Percentiles rank a stretch among this genome's conserved stretches.
These are phyloP conservation scores for Napeogenes sylphis DNA, from an alignment of 2,888 invertebrate genomes.

Conservation along the genomic window DNA sequence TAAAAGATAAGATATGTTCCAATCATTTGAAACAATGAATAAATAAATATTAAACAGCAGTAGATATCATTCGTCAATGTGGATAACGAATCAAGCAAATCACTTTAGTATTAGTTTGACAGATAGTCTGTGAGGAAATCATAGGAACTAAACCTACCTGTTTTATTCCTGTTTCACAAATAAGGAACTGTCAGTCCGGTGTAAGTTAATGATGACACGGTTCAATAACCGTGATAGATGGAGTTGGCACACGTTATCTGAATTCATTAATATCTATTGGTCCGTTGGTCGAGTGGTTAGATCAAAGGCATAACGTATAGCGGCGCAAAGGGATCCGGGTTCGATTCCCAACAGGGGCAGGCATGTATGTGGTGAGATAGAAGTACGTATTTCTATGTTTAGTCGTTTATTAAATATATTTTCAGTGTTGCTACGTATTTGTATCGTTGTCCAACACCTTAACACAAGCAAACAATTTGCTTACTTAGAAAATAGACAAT, in stretches of 20 bases:
- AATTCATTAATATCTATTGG: not conserved
- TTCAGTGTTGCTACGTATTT: no score
- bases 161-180: slow-evolving; percentile 36
- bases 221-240: slow-evolving; percentile 37
- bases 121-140: slow-evolving; percentile 30
- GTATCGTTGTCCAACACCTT: no score
- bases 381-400: no score
- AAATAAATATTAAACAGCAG: slow-evolving; percentile 32
- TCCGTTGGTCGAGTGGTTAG: no score
- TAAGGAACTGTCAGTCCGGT: slow-evolving; percentile 37
- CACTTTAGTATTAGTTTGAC: slow-evolving; percentile 29
- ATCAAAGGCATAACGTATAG: no score
- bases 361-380: no score
- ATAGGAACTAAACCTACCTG: slow-evolving; percentile 30
- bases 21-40: slow-evolving; percentile 31
- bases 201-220: slow-evolving; percentile 35
- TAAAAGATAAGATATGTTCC: slow-evolving; percentile 20
- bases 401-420: no score
- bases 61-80: slow-evolving; percentile 31
- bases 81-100: slow-evolving; percentile 32
- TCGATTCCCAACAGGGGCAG: no score
- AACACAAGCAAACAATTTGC: no score
- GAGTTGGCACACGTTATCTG: slow-evolving; percentile 30
- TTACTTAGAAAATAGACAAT: no score
- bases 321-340: no score